A percentile compares a stretch with the other conserved stretches of the same genome.
These are phyloP conservation scores for Stenodera caucasica DNA, from an alignment of 2,888 invertebrate genomes.

Conservation along the genomic window DNA sequence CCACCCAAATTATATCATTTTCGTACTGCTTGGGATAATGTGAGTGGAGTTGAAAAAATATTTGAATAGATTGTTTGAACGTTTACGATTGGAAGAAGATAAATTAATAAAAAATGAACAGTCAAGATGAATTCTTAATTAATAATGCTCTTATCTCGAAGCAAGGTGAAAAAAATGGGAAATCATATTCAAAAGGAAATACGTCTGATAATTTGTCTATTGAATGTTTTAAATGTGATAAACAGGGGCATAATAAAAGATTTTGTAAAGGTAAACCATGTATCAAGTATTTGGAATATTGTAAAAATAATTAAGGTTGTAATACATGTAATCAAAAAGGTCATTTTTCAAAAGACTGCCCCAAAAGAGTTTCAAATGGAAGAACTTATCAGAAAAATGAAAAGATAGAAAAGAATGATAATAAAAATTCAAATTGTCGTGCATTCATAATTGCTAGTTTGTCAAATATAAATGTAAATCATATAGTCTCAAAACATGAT, in stretches of 20 bases:
- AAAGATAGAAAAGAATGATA: neutral
- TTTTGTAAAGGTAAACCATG: neutral
- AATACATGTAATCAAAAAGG: neutral
- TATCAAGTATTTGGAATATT: neutral
- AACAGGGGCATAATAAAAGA: neutral
- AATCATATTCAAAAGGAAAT: too few species aligned
- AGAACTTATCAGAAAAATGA: too few species aligned
- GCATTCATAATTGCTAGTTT: too few species aligned
- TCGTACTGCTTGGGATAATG: constrained; percentile 1
- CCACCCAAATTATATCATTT: neutral
- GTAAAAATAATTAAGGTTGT: neutral
- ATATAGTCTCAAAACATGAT: too few species aligned
- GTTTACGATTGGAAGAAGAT: neutral
- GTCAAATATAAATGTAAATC: too few species aligned
- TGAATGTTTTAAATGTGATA: neutral
- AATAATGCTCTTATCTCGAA: neutral
- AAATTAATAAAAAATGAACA: neutral
- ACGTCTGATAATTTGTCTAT: neutral
- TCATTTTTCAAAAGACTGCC: neutral
- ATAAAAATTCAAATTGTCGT: neutral
- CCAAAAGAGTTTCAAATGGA: too few species aligned
- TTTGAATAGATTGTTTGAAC: neutral
- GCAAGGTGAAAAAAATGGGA: too few species aligned
- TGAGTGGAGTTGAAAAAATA: constrained; percentile 2
- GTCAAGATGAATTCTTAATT: too few species aligned